phyloP scores from a whole-genome alignment of 2,888 invertebrate genomes.

The Vanessa cardui region DNA sequence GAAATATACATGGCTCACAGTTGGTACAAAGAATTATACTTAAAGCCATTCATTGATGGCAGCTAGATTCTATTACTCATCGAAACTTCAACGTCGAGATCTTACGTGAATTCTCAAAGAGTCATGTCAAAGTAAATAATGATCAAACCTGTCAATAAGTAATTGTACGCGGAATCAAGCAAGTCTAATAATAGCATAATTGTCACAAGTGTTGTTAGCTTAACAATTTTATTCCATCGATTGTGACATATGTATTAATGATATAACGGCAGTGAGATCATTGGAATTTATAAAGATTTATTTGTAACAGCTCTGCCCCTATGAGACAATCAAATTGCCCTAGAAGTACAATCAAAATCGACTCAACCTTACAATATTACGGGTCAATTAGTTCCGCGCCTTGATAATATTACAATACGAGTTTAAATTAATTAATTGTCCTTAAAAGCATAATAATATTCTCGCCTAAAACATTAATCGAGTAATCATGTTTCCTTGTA shows the following conservation, averaged over 20 bases:
- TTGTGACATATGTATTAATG: not conserved
- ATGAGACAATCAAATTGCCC: constrained; percentile 12
- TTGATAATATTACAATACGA: constrained; percentile 21
- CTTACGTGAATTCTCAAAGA: constrained; percentile 16
- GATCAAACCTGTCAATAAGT: not conserved
- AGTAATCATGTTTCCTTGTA: constrained; percentile 39
- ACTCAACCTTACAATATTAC: constrained; percentile 24
- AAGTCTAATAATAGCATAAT: not conserved
- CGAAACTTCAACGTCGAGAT: constrained; percentile 8
- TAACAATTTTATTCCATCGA: not conserved
- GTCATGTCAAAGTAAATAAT: constrained; percentile 11
- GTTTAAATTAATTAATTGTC: not conserved
- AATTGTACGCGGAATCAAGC: not conserved
- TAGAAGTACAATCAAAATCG: constrained; percentile 14
- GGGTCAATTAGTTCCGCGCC: constrained; percentile 30
- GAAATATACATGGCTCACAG: constrained; percentile 50
- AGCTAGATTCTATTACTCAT: constrained; percentile 41
- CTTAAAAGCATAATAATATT: not conserved
- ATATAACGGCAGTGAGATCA: constrained; percentile 15
- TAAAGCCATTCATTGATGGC: constrained; percentile 37
- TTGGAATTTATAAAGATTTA: constrained; percentile 10
- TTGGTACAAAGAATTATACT: constrained; percentile 53
- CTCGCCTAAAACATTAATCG: not conserved
- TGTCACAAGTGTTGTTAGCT: not conserved
- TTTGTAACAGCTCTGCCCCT: not conserved